Percentiles rank a stretch among this genome's conserved stretches.
Evolutionary conservation across 2,888 invertebrate genomes (phyloP).

Genomic region (Theretra japonica): DNA sequence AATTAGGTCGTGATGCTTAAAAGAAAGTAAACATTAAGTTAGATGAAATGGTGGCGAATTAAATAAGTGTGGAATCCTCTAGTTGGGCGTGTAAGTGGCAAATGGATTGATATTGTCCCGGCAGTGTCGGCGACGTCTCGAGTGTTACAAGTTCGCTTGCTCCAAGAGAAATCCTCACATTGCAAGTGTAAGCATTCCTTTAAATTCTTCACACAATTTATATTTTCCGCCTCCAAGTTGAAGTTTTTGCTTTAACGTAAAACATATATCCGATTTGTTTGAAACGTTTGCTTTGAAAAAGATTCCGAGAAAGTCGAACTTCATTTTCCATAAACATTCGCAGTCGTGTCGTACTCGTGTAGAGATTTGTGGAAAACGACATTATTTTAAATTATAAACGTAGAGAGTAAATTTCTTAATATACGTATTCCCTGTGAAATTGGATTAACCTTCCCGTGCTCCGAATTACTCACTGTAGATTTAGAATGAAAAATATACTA

Average conservation of each 20-base stretch:
- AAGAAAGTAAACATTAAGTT: not conserved
- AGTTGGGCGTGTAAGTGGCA: slow-evolving; percentile 5
- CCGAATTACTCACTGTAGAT: too few species aligned
- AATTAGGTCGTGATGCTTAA: not conserved
- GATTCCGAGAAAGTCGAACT: too few species aligned
- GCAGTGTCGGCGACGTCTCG: slow-evolving; percentile 12
- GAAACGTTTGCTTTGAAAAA: not conserved
- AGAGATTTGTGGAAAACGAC: too few species aligned
- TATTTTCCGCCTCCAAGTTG: not conserved
- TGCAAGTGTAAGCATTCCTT: slow-evolving; percentile 5
- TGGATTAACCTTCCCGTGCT: too few species aligned
- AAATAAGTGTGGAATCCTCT: not conserved
- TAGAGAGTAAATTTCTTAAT: too few species aligned
- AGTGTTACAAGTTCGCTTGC: slow-evolving; percentile 5
- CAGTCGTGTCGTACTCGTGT: too few species aligned
- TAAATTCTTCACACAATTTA: slow-evolving; percentile 1
- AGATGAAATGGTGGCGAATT: not conserved
- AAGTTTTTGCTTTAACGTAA: not conserved
- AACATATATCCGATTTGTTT: slow-evolving; percentile 2
- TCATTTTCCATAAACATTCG: too few species aligned
- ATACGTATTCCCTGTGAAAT: too few species aligned
- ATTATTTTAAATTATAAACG: too few species aligned
- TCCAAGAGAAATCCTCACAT: slow-evolving; percentile 8
- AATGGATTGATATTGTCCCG: slow-evolving; percentile 14
- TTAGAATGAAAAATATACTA: too few species aligned